A percentile compares a stretch with the other conserved stretches of the same genome.
phyloP scores from a whole-genome alignment of 2,797 vertebrate genomes.

The Phyllotis vaccarum region DNA sequence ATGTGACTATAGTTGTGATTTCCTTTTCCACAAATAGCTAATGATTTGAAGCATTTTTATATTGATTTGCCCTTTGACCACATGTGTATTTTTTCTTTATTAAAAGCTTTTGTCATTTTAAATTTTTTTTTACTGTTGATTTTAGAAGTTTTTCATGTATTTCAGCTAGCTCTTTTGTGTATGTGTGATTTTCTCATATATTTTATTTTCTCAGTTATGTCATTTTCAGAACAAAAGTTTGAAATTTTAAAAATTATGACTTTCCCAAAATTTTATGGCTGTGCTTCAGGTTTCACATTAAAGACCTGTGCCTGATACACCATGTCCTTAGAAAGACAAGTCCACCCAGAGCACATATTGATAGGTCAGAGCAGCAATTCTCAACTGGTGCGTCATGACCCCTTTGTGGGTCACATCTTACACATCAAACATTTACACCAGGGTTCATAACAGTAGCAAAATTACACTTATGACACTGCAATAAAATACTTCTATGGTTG shows the following conservation, averaged over 20 bases:
- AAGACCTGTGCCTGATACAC: background rate
- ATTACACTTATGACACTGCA: background rate
- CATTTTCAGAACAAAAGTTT: background rate
- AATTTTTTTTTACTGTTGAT: background rate
- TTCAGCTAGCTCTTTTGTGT: background rate
- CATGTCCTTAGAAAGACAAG: background rate
- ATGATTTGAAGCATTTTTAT: background rate
- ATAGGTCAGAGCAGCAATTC: background rate
- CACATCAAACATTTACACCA: background rate
- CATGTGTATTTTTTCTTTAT: background rate
- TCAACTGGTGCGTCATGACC: accelerated
- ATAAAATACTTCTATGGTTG: background rate
- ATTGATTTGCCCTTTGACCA: background rate
- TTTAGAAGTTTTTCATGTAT: background rate
- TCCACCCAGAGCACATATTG: background rate
- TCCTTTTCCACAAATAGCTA: background rate
- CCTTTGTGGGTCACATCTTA: no score
- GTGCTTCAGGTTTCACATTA: background rate
- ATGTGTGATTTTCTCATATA: background rate
- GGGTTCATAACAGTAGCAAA: background rate
- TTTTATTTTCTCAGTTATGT: background rate
- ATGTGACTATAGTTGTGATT: background rate
- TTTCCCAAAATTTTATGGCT: background rate
- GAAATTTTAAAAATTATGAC: background rate
- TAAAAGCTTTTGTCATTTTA: background rate